A percentile compares a stretch with the other conserved stretches of the same genome.
Evolutionary conservation across 2,113 vertebrate genomes (phyloP).

Genomic region (Poecilia latipinna): DNA sequence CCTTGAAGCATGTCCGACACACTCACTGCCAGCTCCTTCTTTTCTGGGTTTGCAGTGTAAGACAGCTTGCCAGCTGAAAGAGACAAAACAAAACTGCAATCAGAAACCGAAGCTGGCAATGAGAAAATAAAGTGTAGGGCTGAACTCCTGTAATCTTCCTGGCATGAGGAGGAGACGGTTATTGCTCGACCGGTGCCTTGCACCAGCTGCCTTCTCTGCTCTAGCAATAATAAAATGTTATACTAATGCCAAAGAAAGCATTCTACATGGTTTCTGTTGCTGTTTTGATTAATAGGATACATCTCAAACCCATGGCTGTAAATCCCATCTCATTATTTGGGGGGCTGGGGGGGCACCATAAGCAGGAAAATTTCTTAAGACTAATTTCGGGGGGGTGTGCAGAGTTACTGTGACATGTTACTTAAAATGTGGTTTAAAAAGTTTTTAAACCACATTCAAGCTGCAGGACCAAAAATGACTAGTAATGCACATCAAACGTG

Average conservation of each 20-base stretch:
- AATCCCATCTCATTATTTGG: too few species aligned
- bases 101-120: background rate
- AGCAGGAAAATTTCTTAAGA: too few species aligned
- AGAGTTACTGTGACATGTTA: too few species aligned
- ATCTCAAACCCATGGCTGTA: too few species aligned
- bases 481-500: too few species aligned
- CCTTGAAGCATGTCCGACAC: slow-evolving; percentile 76
- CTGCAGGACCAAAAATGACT: too few species aligned
- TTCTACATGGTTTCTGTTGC: background rate
- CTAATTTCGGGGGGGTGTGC: too few species aligned
- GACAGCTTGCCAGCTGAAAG: slow-evolving; percentile 79
- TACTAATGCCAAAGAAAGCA: background rate
- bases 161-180: background rate
- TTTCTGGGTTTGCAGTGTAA: slow-evolving; percentile 76
- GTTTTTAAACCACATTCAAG: too few species aligned
- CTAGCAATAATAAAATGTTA: background rate
- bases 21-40: slow-evolving; percentile 77
- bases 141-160: background rate
- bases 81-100: background rate
- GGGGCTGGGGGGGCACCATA: too few species aligned
- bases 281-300: too few species aligned
- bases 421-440: too few species aligned
- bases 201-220: background rate
- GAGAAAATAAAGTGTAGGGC: background rate
- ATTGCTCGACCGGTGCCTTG: background rate